phyloP scores from a whole-genome alignment of 1,140 invertebrate species.

The Solenopsis fugax region DNA sequence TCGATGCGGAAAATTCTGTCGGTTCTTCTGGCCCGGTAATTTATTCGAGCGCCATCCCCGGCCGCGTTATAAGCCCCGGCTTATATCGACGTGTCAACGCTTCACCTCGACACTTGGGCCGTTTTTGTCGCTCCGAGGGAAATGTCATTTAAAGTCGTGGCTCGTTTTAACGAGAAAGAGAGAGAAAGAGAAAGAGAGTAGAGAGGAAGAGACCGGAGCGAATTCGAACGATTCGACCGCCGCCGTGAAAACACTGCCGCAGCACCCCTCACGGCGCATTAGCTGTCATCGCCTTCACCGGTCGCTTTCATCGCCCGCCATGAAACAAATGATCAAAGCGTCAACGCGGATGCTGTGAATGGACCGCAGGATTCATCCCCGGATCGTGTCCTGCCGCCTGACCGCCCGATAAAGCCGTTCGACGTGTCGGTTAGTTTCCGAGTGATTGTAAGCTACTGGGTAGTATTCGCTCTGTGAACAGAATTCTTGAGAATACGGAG shows the following conservation, averaged over 20 bases:
- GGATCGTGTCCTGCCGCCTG: slow-evolving; percentile 67
- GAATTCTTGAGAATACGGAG: neutral
- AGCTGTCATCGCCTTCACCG: slow-evolving; percentile 77
- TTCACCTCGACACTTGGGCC: slow-evolving; percentile 61
- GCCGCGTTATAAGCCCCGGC: slow-evolving; percentile 57
- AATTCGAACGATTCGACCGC: slow-evolving; percentile 69
- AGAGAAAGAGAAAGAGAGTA: slow-evolving; percentile 26
- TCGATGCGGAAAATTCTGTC: slow-evolving; percentile 63
- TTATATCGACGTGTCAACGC: slow-evolving; percentile 62
- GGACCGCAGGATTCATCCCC: slow-evolving; percentile 72
- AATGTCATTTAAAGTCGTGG: slow-evolving; percentile 71
- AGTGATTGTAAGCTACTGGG: neutral
- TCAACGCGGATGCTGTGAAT: slow-evolving; percentile 77
- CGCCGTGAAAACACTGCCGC: slow-evolving; percentile 71
- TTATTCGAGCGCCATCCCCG: slow-evolving; percentile 54
- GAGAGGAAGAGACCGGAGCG: slow-evolving; percentile 18
- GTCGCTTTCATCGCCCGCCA: slow-evolving; percentile 75
- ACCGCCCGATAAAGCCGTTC: slow-evolving; percentile 68
- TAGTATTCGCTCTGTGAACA: neutral
- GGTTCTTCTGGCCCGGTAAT: slow-evolving; percentile 57
- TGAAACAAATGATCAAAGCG: slow-evolving; percentile 81
- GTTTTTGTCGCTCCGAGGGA: slow-evolving; percentile 69
- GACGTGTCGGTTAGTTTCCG: slow-evolving; percentile 47
- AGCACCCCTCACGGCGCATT: slow-evolving; percentile 70
- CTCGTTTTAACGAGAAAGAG: slow-evolving; percentile 33